Evolutionary conservation across 2,888 invertebrate species (phyloP), one percentile per base, ranked within the genome.

Genomic region (Notodonta ziczac): DNA sequence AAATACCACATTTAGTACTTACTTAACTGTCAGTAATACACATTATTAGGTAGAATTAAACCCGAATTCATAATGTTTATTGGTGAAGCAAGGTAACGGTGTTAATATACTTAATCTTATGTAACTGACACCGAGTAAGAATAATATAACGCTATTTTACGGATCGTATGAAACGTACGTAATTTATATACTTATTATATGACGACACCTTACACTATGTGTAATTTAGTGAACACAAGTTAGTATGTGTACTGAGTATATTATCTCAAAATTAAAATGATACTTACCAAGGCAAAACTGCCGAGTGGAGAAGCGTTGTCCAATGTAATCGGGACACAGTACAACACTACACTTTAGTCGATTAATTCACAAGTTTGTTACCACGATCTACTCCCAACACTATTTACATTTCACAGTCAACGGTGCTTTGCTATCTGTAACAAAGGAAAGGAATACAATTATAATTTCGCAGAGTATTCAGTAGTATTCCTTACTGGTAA

Each of bases 211-310:
- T 48, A 32, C 35, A 14, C 16, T 42, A 42, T 9, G 42, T 42
- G 4, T 9, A 42, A 9, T 42, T 42, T 10, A 10, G 40, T 40
- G 9, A 42, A 10, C 10, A 42, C 42, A n/a, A 48, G n/a, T 7
- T 35, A 35, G 4, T 24, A 24, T 35, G 35, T 3, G 4, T 35
- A 3, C 57, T n/a, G 13, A 24, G 51, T 61, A n/a, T n/a, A n/a
- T n/a, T n/a, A n/a, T n/a, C n/a, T n/a, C n/a, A n/a, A n/a, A n/a
- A n/a, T n/a, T n/a, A 60, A 32, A 13, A 66, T 5, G 39, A 0
- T 40, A 87, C 89, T 87, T 72, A 89, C 89, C 88, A 89, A 89
- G 85, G 79, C 78, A 81, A 81, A 68, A 81, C 84, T 76, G 83
- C 81, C 80, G 70, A 75, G 71, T 77, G 66, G 66, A 71, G 65